Evolutionary conservation across 2,888 invertebrate genomes (phyloP), one percentile per base, ranked within the genome.

Genomic region (Adineta ricciae): DNA sequence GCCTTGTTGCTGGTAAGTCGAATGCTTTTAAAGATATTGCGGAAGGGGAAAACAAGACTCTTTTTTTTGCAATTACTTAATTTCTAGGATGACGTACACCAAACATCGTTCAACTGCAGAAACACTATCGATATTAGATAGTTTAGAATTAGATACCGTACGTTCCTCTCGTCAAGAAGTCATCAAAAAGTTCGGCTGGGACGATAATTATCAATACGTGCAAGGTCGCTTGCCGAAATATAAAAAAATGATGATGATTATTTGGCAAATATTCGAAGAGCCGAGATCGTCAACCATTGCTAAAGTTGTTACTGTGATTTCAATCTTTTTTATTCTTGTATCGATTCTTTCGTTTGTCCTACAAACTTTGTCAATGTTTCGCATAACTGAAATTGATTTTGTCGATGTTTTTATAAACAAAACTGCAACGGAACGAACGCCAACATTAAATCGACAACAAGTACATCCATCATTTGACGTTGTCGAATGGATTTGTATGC

Each of bases 211-310:
- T 14, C 46, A 83, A 11, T 85, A 54, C 41, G 41, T 73, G 21
- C 50, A 73, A 38, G 83, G 64, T 21, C 21, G 11, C 9, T 82
- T 86, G 49, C 83, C 84, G 3, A 82, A 84, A 54, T 83, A 84
- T 50, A 73, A 83, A 83, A 84, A 50, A 83, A 73, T 84, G 54
- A 84, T 64, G 56, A 85, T 84, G 72, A 54, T 83, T 36, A n/a
- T 83, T 38, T 86, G 86, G 86, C 86, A 86, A 83, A 46, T 86
- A 50, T 83, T 86, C 72, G 41, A 86, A n/a, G 86, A 86, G 52
- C 84, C 86, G 5, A 83, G 83, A 38, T 84, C 84, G 8, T 84
- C 84, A 27, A 78, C 21, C 27, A 19, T 84, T 54, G 83, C 86
- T 38, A 86, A 86, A 52, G 86, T 86, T 52, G 16, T 85, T 7